Evolutionary conservation across 2,797 vertebrate species (phyloP), one percentile per base, ranked within the genome.

Genomic region (Danio kyathit): DNA sequence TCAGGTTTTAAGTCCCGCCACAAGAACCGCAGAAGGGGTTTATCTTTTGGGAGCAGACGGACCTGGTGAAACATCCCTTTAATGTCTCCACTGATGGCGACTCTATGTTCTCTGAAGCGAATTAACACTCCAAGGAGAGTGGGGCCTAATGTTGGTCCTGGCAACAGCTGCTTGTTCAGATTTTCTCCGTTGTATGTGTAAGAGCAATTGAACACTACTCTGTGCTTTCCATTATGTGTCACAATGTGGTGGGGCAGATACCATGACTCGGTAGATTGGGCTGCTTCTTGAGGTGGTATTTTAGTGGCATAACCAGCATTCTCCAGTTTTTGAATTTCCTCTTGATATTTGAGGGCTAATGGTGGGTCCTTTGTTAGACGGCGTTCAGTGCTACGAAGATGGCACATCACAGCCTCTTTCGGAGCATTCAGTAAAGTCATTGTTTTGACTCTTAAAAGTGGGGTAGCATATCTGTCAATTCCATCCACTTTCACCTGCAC

Each of bases 141-240:
- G 9, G 66, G 6, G 0, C 63, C 49, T 5, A 67, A 17, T 0
- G 14, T 56, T 10, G 49, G 59, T 43, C 69, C 57, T 4, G 38
- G 71, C 5, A 75, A 44, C 5, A 81, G 51, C 9, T 16, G 19
- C 7, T 81, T 63, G 60, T 81, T 81, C 0, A 76, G 7, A 8
- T 40, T 66, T 1, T 48, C 14, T 6, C 64, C 38, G n/a, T 51
- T 56, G 9, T 29, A 52, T 9, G 11, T 19, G 51, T 61, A 81
- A 0, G 43, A 81, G 40, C 80, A 81, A 21, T 82, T 82, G n/a
- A 76, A 82, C 6, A 82, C 74, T 13, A 80, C 21, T 16, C 67
- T 21, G n/a, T 71, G 38, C 12, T 80, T 63, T 3, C 38, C n/a
- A 49, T 80, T 74, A n/a, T n/a, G n/a, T n/a, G n/a, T n/a, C n/a